Conservation (phyloP, 2,888 invertebrate genomes). For the Stenotaenia linearis region DNA sequence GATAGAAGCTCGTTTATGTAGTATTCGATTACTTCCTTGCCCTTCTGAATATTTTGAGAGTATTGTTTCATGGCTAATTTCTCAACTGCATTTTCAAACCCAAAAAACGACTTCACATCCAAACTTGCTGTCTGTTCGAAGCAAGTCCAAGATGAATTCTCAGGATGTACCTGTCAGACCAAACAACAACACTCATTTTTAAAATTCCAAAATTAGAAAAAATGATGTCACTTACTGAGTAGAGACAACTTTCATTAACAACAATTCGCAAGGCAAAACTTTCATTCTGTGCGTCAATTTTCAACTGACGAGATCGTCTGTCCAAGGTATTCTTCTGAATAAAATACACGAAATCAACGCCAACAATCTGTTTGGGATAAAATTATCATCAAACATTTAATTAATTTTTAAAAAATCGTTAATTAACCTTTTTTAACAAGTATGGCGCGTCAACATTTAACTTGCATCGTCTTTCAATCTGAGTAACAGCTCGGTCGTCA, state of each 20-base stretch:
- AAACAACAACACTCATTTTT: neutral
- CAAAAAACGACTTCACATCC: constrained; percentile 91
- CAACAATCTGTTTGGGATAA: constrained; percentile 89
- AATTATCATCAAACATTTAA: too few relatives aligned
- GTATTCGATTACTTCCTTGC: constrained; percentile 88
- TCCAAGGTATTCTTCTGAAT: constrained; percentile 84
- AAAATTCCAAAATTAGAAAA: neutral
- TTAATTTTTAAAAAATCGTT: too few relatives aligned
- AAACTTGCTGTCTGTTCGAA: constrained; percentile 88
- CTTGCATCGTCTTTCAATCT: constrained; percentile 78
- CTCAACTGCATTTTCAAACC: constrained; percentile 88
- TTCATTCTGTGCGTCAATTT: constrained; percentile 88
- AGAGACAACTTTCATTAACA: constrained; percentile 80
- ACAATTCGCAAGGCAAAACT: constrained; percentile 76
- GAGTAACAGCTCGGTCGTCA: constrained; percentile 68
- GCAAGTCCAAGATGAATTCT: constrained; percentile 90
- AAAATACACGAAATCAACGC: constrained; percentile 85
- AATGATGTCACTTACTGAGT: constrained; percentile 64
- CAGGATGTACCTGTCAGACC: constrained; percentile 86
- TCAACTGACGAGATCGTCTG: constrained; percentile 66
- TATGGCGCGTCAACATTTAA: constrained; percentile 91
- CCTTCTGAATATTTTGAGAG: constrained; percentile 78
- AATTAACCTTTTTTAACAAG: constrained; percentile 75
- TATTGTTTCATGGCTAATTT: constrained; percentile 95
- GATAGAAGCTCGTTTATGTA: constrained; percentile 72